Conservation (phyloP, 2,797 vertebrate species). For the Botia almorhae region DNA sequence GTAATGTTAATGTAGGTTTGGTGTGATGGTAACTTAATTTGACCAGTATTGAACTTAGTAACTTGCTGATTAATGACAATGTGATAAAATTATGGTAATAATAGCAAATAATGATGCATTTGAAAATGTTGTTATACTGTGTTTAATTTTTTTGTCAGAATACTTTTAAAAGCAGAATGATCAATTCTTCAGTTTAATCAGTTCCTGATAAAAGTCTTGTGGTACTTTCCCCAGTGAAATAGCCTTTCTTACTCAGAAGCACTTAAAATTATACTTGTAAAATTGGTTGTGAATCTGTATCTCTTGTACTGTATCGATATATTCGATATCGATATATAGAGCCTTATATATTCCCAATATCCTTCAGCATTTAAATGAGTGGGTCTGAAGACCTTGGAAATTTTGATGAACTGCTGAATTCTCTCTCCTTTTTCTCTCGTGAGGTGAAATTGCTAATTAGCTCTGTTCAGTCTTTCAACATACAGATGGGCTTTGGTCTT, state of each 20-base stretch:
- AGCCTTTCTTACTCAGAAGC: too few species aligned
- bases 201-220: too few species aligned
- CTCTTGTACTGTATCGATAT: constrained; percentile 16
- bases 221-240: too few species aligned
- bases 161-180: too few species aligned
- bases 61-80: too few species aligned
- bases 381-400: constrained; percentile 27
- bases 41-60: not conserved
- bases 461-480: constrained; percentile 36
- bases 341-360: constrained; percentile 4
- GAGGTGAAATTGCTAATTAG: constrained; percentile 31
- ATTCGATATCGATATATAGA: not conserved
- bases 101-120: not conserved
- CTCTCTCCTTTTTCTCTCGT: constrained; percentile 29
- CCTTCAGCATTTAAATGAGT: constrained; percentile 29
- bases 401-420: constrained; percentile 20
- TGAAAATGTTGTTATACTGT: too few species aligned
- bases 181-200: too few species aligned
- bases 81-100: too few species aligned
- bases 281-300: not conserved
- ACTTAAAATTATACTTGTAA: too few species aligned
- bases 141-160: too few species aligned
- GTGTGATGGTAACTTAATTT: not conserved
- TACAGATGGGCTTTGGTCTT: constrained; percentile 39
- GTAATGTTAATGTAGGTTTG: not conserved